Evolutionary conservation across 2,113 vertebrate species (phyloP).

Genomic region (Salvelinus namaycush): DNA sequence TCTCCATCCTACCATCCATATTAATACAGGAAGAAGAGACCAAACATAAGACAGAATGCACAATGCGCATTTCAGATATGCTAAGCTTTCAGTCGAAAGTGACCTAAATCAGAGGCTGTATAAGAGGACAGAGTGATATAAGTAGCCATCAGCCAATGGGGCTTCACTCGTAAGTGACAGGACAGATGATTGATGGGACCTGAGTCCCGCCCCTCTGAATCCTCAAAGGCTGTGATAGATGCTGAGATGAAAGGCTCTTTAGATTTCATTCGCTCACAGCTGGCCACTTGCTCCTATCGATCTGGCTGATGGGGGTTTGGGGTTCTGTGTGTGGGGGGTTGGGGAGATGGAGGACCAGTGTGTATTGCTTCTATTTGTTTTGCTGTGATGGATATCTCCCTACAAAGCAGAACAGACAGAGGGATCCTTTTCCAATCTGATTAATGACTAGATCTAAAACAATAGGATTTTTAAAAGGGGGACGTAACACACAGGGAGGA

Average conservation of each 20-base stretch:
- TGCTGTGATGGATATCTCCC: constrained; percentile 46
- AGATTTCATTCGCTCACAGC: constrained; percentile 71
- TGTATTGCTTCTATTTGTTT: constrained; percentile 14
- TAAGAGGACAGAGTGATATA: too few species aligned
- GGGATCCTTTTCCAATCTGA: neutral
- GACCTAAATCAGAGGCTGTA: too few species aligned
- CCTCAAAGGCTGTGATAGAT: constrained; percentile 65
- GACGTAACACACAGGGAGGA: too few species aligned
- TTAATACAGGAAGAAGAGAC: too few species aligned
- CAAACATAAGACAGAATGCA: too few species aligned
- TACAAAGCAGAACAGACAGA: constrained; percentile 8
- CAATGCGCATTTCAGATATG: too few species aligned
- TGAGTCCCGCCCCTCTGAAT: constrained; percentile 51
- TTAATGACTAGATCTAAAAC: too few species aligned
- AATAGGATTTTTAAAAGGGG: too few species aligned
- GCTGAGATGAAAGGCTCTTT: constrained; percentile 62
- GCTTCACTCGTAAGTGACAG: constrained; percentile 48
- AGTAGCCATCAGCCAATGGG: constrained; percentile 32
- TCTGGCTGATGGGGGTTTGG: constrained; percentile 49
- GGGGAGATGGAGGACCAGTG: neutral
- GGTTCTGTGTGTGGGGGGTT: neutral
- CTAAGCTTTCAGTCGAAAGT: too few species aligned
- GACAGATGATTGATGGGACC: constrained; percentile 58
- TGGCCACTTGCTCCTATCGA: constrained; percentile 67
- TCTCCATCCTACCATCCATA: neutral